phyloP scores from a whole-genome alignment of 2,888 invertebrate species.

The Fragum fragum region DNA sequence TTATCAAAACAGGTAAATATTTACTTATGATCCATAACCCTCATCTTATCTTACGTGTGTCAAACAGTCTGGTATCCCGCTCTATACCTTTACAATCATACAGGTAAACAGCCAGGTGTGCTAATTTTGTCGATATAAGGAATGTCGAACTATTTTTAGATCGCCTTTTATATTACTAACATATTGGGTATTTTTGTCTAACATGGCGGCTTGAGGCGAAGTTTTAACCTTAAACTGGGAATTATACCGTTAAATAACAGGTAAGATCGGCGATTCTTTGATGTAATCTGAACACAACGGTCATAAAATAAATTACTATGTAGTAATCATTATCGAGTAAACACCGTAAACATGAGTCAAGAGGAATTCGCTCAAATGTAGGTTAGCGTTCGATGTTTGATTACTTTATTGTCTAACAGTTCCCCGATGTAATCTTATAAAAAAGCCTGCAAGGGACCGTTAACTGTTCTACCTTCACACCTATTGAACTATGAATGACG shows the following conservation, averaged over 20 bases:
- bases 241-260: conserved; percentile 7
- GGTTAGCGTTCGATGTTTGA: neutral
- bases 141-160: conserved; percentile 52
- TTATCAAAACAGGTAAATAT: conserved; percentile 20
- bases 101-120: conserved; percentile 51
- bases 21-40: conserved; percentile 23
- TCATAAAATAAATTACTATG: neutral
- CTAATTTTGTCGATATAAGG: conserved; percentile 51
- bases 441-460: neutral
- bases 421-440: conserved; percentile 11
- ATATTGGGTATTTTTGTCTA: conserved; percentile 33
- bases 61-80: conserved; percentile 31
- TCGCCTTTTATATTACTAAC: conserved; percentile 38
- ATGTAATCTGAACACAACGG: neutral
- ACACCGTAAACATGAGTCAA: conserved; percentile 17
- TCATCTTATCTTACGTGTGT: conserved; percentile 18
- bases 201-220: conserved; percentile 40
- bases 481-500: conserved; percentile 9
- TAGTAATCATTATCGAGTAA: conserved; percentile 18
- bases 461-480: conserved; percentile 27
- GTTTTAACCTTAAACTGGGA: conserved; percentile 6
- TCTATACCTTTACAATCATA: conserved; percentile 14
- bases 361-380: conserved; percentile 10
- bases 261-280: conserved; percentile 13
- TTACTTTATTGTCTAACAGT: neutral